Evolutionary conservation across 2,797 vertebrate species (phyloP), one percentile per base, ranked within the genome.

Genomic region (Lithobates sylvaticus): DNA sequence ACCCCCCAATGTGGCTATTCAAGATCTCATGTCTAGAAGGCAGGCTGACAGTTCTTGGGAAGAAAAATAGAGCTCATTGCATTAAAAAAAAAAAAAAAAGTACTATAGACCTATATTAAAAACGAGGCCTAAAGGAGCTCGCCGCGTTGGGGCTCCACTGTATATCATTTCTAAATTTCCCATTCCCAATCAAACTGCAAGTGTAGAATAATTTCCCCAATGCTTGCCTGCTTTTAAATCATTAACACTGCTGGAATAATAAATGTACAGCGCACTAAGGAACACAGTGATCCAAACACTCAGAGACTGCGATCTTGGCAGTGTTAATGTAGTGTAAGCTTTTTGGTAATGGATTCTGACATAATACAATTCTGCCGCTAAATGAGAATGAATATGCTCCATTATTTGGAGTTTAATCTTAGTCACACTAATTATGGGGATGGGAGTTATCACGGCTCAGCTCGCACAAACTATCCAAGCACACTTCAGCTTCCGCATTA

Each of bases 341-440:
- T 18, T 83, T 83, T 54, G 75, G 80, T 86, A 86, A 86, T 86
- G 85, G 77, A 77, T 83, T 83, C 42, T 78, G 85, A 86, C 85
- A 86, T 73, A 86, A 86, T 83, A 86, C 85, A 86, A 86, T 83
- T 83, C 78, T 77, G 72, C 72, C 65, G 68, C 74, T 86, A 86
- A 86, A 86, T 86, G 81, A 86, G 85, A 86, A 86, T 83, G 80
- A 86, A 86, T 86, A 71, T 78, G 80, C 80, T 78, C 68, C 58
- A 81, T 86, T 86, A 83, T 86, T 78, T 83, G 74, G 75, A 86
- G 85, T 86, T 86, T 86, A 83, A 86, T 86, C 80, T 86, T 83
- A 78, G 80, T 86, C 85, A 86, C 50, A 75, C 85, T 86, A 86
- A 86, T 86, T 86, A 83, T 74, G 42, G 74, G 39, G 78, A 86